phyloP scores from a whole-genome alignment of 2,797 vertebrate genomes.

The Pangasius djambal region DNA sequence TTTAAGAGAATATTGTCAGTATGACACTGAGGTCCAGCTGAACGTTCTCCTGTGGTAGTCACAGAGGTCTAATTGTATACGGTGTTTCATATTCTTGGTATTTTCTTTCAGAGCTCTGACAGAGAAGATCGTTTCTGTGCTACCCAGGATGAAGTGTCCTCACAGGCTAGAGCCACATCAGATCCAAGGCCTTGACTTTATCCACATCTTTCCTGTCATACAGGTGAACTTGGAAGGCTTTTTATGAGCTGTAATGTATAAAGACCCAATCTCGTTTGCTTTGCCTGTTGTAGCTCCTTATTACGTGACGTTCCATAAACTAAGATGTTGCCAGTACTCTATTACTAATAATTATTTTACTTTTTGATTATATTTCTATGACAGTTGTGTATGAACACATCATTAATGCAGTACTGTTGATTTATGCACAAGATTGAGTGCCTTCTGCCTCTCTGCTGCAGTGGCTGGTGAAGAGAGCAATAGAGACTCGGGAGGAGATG shows the following conservation, averaged over 20 bases:
- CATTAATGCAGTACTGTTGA: not conserved
- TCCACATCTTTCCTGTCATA: constrained; percentile 96
- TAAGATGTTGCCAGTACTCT: not conserved
- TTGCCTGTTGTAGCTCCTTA: not conserved
- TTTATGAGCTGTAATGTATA: not conserved
- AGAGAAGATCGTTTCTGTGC: constrained; percentile 96
- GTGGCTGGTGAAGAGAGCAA: constrained; percentile 98
- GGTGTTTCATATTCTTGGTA: not conserved
- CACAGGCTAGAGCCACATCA: constrained; percentile 96
- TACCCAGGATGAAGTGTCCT: constrained; percentile 98
- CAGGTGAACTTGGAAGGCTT: constrained; percentile 76
- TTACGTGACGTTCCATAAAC: not conserved
- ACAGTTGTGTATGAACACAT: not conserved
- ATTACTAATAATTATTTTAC: not conserved
- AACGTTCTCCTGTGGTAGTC: not conserved
- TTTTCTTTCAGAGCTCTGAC: constrained; percentile 84
- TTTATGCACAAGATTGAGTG: not conserved
- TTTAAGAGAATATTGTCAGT: not conserved
- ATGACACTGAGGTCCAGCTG: not conserved
- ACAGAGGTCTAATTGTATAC: not conserved
- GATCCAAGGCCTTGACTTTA: constrained; percentile 97
- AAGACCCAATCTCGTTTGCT: not conserved
- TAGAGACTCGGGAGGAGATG: constrained; percentile 97
- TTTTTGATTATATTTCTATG: not conserved
- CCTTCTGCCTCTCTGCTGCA: constrained; percentile 57